A percentile compares a stretch with the other conserved stretches of the same genome.
These are phyloP conservation scores for Lepas anatifera DNA, from an alignment of 2,888 invertebrate species.

Conservation along the genomic window DNA sequence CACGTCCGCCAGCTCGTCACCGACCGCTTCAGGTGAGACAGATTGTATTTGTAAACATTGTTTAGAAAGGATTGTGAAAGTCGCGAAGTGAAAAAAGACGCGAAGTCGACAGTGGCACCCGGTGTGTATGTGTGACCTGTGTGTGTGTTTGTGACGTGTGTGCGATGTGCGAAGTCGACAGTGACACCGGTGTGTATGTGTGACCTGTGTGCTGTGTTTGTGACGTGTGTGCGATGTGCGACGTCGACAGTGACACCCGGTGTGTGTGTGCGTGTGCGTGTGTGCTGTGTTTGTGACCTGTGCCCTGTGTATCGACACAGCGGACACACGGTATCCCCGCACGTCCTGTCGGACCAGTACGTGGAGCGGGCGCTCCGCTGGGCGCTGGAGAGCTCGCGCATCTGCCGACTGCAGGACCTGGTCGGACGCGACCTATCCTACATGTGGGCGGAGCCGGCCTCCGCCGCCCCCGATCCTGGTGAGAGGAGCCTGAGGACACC, in stretches of 20 bases:
- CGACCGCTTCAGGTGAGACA: background rate
- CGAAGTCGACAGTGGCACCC: too few relatives aligned
- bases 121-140: too few relatives aligned
- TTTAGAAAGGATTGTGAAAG: too few relatives aligned
- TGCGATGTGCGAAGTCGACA: too few relatives aligned
- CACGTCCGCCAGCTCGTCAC: conserved; percentile 3
- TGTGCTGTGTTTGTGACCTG: background rate
- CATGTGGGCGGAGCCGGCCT: background rate
- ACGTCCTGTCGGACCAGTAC: background rate
- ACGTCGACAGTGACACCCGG: too few relatives aligned
- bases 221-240: too few relatives aligned
- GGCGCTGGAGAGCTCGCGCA: background rate
- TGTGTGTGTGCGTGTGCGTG: background rate
- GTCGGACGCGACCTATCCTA: conserved; percentile 1
- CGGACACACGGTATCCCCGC: background rate
- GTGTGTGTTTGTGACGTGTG: too few relatives aligned
- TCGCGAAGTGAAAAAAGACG: too few relatives aligned
- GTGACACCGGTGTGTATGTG: too few relatives aligned
- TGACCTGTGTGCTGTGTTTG: too few relatives aligned
- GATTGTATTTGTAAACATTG: too few relatives aligned
- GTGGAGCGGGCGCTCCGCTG: background rate
- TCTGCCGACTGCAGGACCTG: background rate
- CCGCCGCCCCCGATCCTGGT: background rate
- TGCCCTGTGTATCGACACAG: background rate
- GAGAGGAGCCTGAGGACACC: too few relatives aligned